Percentiles rank a stretch among this genome's conserved stretches.
Evolutionary conservation across 2,888 invertebrate genomes (phyloP).

Genomic region (Neoaliturus tenellus): DNA sequence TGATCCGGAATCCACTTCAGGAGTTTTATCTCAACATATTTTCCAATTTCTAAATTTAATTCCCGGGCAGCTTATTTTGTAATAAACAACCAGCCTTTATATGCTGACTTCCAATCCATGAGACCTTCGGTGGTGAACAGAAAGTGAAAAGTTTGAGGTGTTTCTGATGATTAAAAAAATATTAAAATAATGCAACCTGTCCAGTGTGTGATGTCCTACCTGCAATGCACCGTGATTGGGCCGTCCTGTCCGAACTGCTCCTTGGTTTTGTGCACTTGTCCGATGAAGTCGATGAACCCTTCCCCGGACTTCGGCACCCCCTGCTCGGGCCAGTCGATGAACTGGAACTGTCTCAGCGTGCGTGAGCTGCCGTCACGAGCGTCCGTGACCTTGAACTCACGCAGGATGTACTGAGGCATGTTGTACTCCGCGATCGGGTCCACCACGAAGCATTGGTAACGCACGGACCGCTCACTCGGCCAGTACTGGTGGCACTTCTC

Average conservation of each 20-base stretch:
- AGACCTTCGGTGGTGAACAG: no score
- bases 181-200: no score
- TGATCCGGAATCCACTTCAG: no score
- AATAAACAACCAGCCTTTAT: no score
- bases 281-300: conserved; percentile 99
- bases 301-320: conserved; percentile 99
- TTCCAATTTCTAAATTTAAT: no score
- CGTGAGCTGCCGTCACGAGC: conserved; percentile 97
- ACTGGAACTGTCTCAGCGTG: conserved; percentile 97
- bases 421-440: conserved; percentile 99
- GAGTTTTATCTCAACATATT: no score
- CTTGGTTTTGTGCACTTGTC: conserved; percentile 99
- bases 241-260: conserved; percentile 99
- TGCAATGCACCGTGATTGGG: conserved; percentile 99
- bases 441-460: conserved; percentile 98
- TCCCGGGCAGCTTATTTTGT: no score
- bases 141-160: no score
- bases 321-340: conserved; percentile 97
- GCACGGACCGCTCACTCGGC: conserved; percentile 98
- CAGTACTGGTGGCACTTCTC: conserved; percentile 99
- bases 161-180: no score
- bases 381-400: conserved; percentile 99
- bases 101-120: no score
- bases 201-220: no score
- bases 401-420: conserved; percentile 98